Percentiles rank a stretch among this genome's conserved stretches.
These are phyloP conservation scores for Tribolium castaneum DNA, from an alignment of 1,140 invertebrate genomes.

Conservation along the genomic window DNA sequence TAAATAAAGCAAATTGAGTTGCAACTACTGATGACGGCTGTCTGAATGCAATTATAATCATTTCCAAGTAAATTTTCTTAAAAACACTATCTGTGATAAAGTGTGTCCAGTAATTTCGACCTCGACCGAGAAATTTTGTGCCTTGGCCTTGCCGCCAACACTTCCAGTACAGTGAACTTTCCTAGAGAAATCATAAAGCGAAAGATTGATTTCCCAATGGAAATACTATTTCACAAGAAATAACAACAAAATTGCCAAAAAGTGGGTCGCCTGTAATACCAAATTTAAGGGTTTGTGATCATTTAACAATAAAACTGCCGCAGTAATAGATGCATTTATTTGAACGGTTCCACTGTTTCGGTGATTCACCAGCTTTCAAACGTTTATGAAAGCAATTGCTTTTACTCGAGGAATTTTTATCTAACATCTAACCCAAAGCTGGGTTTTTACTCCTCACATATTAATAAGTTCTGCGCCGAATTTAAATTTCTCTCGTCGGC, in stretches of 20 bases:
- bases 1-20: background rate
- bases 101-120: slow-evolving; percentile 7
- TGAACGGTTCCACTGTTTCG: background rate
- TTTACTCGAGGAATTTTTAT: background rate
- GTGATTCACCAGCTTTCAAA: background rate
- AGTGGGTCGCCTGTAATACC: background rate
- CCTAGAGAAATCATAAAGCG: background rate
- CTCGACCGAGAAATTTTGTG: slow-evolving; percentile 22
- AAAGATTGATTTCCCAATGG: background rate
- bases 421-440: background rate
- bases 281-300: background rate
- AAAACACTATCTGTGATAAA: background rate
- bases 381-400: background rate
- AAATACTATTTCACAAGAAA: background rate
- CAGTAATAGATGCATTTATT: background rate
- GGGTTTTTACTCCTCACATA: background rate
- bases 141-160: slow-evolving; percentile 5
- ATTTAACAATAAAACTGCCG: background rate
- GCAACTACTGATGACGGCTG: background rate
- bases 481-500: slow-evolving; percentile 6
- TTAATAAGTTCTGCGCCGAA: background rate
- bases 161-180: slow-evolving; percentile 2
- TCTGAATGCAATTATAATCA: background rate
- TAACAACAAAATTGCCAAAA: background rate
- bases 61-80: background rate